phyloP scores from a whole-genome alignment of 2,888 invertebrate genomes.

The Drosophila ezoana region DNA sequence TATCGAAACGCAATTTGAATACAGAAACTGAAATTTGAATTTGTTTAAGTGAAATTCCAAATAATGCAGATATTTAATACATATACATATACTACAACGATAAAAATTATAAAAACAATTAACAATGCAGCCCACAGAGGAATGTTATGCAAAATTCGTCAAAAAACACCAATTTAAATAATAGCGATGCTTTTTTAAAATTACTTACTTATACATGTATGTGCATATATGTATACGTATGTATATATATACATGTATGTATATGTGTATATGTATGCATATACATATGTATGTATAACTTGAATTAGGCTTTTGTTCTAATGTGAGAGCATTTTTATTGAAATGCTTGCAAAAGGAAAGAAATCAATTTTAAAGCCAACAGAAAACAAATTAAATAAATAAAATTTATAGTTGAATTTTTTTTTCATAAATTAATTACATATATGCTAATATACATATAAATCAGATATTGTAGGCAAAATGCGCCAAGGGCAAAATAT shows the following conservation, averaged over 20 bases:
- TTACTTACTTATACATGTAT: constrained; percentile 30
- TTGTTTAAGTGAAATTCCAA: constrained; percentile 53
- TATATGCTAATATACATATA: constrained; percentile 14
- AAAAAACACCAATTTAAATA: constrained; percentile 68
- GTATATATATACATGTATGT: constrained; percentile 18
- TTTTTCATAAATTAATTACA: constrained; percentile 21
- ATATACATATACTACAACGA: constrained; percentile 20
- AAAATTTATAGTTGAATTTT: constrained; percentile 53
- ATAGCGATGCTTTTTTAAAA: constrained; percentile 59
- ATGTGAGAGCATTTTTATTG: constrained; percentile 70
- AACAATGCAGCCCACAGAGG: constrained; percentile 28
- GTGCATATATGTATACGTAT: constrained; percentile 17
- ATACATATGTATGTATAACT: constrained; percentile 18
- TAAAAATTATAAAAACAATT: constrained; percentile 20
- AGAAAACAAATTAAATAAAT: constrained; percentile 34
- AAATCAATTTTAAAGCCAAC: constrained; percentile 21
- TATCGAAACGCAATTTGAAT: constrained; percentile 23
- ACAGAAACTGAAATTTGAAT: constrained; percentile 25
- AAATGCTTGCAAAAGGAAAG: constrained; percentile 62
- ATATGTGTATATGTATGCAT: constrained; percentile 9
- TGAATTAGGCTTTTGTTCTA: constrained; percentile 48
- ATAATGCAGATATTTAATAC: constrained; percentile 41
- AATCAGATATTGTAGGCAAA: constrained; percentile 17
- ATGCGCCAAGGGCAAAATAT: constrained; percentile 25
- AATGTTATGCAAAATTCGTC: constrained; percentile 29